Evolutionary conservation across 2,113 vertebrate species (phyloP), one percentile per base, ranked within the genome.

Genomic region (Onychostoma macrolepis): DNA sequence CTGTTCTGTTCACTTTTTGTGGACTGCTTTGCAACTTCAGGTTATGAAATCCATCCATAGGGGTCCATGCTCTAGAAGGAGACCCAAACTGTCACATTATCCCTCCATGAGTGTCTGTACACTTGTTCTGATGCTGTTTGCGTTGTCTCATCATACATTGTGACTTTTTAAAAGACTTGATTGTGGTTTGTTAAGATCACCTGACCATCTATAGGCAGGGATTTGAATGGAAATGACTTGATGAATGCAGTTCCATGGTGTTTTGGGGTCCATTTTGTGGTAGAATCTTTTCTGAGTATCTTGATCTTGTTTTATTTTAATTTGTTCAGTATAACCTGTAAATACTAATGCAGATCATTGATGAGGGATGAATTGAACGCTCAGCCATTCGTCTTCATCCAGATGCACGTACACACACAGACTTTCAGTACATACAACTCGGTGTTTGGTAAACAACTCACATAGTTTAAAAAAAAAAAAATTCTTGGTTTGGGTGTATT

Each of bases 21-120:
- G 80, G 90, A 92, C 83, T 90, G 89, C 91, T 93, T 91, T 94
- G 93, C 93, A 94, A 93, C 93, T 94, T 93, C 93, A 93, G 93
- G 90, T 93, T 87, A 87, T 43, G 87, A 91, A 91, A 69, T 79
- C 89, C 90, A 85, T 87, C 72, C 24, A 67, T 41, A 38, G 19
- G 30, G 83, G 74, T 45, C 72, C 75, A 83, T 84, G 24, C 41
- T 41, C 28, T n/a, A 71, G 61, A 76, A 30, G 21, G 41, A 88
- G 45, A 87, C 84, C 69, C 50, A 67, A 86, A 45, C 87, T 78
- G 83, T 80, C 84, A 82, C 65, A 63, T 89, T 84, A 83, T 87
- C 53, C 87, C 85, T 67, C 38, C 36, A 56, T 0, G 71, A 86
- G 88, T 86, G 90, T 90, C 89, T 90, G 90, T 88, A 90, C 87